These are phyloP conservation scores for Drosophila mimetica DNA, from an alignment of 2,888 invertebrate species.

Conservation along the genomic window DNA sequence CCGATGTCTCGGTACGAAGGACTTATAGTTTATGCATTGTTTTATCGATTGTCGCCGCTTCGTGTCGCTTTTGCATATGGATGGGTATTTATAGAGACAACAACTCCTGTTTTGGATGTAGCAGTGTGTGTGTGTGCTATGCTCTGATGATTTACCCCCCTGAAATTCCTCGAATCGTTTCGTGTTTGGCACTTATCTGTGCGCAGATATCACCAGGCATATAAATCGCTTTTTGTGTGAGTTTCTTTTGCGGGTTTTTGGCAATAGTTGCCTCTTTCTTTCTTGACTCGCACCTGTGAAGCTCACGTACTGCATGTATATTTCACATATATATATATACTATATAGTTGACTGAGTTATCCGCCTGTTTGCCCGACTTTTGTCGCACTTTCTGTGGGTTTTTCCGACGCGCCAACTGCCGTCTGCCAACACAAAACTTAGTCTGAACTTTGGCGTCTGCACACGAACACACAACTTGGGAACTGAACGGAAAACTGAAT, in stretches of 20 bases:
- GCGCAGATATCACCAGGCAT: constrained; percentile 47
- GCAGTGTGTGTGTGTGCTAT: constrained; percentile 8
- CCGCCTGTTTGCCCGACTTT: constrained; percentile 14
- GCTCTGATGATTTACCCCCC: constrained; percentile 16
- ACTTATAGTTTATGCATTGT: constrained; percentile 80
- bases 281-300: constrained; percentile 52
- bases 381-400: constrained; percentile 54
- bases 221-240: constrained; percentile 65
- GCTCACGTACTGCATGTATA: constrained; percentile 38
- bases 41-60: constrained; percentile 82
- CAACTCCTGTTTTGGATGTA: constrained; percentile 13
- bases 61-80: constrained; percentile 62
- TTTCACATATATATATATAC: constrained; percentile 2
- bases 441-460: constrained; percentile 68
- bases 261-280: constrained; percentile 47
- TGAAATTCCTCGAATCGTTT: constrained; percentile 18
- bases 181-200: constrained; percentile 65
- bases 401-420: constrained; percentile 68
- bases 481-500: constrained; percentile 16
- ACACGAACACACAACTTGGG: constrained; percentile 34
- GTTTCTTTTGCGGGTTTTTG: constrained; percentile 42
- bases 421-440: constrained; percentile 68
- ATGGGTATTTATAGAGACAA: constrained; percentile 64
- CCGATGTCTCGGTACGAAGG: constrained; percentile 65
- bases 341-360: constrained; percentile 2